Percentiles rank a stretch among this genome's conserved stretches.
Conservation (phyloP, 2,888 invertebrate species). For the Drosophila histrio region DNA sequence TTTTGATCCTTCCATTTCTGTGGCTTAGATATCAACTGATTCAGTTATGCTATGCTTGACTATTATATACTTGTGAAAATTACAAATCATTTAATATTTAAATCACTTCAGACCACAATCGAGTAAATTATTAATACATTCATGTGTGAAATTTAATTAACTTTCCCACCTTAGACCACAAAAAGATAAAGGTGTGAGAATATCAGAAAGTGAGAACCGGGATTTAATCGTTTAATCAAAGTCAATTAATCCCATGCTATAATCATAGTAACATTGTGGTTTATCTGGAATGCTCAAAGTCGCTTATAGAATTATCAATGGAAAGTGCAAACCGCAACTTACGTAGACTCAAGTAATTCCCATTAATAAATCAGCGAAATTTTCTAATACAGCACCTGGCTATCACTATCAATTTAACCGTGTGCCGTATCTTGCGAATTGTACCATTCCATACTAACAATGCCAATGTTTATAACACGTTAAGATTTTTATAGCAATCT, state of each 20-base stretch:
- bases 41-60: not conserved
- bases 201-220: not conserved
- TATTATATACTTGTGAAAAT: conserved; percentile 5
- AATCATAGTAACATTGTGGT: conserved; percentile 1
- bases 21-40: not conserved
- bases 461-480: conserved; percentile 24
- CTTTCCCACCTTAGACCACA: not conserved
- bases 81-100: conserved; percentile 3
- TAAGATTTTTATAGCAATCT: conserved; percentile 29
- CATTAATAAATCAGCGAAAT: conserved; percentile 24
- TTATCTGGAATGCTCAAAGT: conserved; percentile 12
- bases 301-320: conserved; percentile 8
- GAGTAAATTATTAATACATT: not conserved
- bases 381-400: conserved; percentile 17
- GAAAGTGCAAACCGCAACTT: conserved; percentile 4
- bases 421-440: conserved; percentile 2
- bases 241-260: not conserved
- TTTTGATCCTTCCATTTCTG: not conserved
- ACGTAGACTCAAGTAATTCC: not conserved
- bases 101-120: not conserved
- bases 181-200: no score
- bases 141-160: not conserved
- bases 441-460: conserved; percentile 14
- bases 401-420: conserved; percentile 9
- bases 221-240: conserved; percentile 5